Percentiles rank a stretch among this genome's conserved stretches.
Evolutionary conservation across 23 tunicate genomes (phyloP).

Genomic region (Aplidium turbinatum): DNA sequence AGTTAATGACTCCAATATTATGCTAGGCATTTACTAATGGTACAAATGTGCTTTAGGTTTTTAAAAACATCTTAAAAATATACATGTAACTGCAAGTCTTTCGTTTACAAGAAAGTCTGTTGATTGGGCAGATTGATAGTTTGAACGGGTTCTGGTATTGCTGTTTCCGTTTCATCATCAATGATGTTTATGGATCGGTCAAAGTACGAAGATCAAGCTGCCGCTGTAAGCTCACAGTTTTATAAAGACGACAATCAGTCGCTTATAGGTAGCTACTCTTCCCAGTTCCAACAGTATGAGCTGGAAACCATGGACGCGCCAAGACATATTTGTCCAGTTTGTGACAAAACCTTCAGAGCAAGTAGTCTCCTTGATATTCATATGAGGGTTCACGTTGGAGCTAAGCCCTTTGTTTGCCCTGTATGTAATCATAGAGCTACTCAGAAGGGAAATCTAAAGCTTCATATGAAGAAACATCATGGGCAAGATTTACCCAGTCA

Average conservation of each 20-base stretch:
- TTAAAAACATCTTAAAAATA: too few species aligned
- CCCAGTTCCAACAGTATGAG: neutral
- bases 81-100: too few species aligned
- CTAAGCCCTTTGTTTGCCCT: constrained; percentile 91
- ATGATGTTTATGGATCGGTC: constrained; percentile 26
- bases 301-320: constrained; percentile 19
- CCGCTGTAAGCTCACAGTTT: too few species aligned
- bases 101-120: too few species aligned
- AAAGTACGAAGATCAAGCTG: neutral
- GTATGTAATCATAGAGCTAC: constrained; percentile 87
- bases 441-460: constrained; percentile 88
- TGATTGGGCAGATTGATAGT: too few species aligned
- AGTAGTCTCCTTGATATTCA: constrained; percentile 87
- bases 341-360: constrained; percentile 75
- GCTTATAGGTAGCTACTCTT: neutral
- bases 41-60: too few species aligned
- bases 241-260: too few species aligned
- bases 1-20: too few species aligned
- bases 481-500: constrained; percentile 73
- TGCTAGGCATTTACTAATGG: too few species aligned
- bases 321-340: constrained; percentile 69
- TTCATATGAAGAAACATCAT: constrained; percentile 96
- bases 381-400: constrained; percentile 93
- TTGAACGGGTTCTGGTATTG: too few species aligned
- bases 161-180: too few species aligned